These are phyloP conservation scores for Bruchidius siliquastri DNA, from an alignment of 2,888 invertebrate genomes.

Conservation along the genomic window DNA sequence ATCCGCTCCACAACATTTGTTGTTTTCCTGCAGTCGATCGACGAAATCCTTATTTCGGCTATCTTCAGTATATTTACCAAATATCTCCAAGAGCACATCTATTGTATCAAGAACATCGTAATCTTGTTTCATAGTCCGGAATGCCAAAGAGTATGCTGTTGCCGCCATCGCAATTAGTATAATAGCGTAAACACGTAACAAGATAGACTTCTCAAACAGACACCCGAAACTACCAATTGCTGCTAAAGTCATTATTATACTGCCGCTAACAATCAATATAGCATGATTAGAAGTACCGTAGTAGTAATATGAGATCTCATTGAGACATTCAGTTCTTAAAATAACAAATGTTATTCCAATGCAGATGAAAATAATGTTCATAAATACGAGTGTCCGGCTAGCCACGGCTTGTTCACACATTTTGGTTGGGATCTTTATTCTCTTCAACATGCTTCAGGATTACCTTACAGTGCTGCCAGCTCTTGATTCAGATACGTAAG, in stretches of 20 bases:
- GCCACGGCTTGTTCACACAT: background rate
- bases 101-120: background rate
- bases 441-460: background rate
- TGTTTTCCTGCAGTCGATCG: background rate
- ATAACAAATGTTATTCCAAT: background rate
- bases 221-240: background rate
- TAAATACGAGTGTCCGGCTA: background rate
- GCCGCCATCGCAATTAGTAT: background rate
- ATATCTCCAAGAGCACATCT: background rate
- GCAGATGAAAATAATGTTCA: background rate
- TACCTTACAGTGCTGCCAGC: background rate
- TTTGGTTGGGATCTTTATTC: background rate
- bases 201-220: background rate
- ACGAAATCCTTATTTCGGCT: background rate
- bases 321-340: background rate
- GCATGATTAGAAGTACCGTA: too few species aligned
- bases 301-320: background rate
- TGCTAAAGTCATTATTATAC: background rate
- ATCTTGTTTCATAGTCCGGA: background rate
- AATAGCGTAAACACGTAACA: background rate
- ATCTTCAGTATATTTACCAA: background rate
- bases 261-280: background rate
- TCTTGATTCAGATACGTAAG: too few species aligned
- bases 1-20: background rate
- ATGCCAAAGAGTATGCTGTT: background rate